Evolutionary conservation across 1,140 invertebrate genomes (phyloP), one percentile per base, ranked within the genome.

Genomic region (Potamilus streckersoni): DNA sequence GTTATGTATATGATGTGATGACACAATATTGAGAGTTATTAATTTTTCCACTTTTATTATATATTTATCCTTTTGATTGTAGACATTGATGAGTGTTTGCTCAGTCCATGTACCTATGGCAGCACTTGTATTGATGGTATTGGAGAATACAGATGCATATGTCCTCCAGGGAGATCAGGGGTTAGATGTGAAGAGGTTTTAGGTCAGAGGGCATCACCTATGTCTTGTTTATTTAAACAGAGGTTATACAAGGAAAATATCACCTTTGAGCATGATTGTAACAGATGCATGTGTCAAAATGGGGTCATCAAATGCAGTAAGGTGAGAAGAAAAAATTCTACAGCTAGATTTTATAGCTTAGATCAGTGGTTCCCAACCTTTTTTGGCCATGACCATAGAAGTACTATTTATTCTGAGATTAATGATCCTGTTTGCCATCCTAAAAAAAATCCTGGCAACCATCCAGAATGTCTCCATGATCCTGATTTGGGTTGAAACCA

Each of bases 231-330:
- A 19, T 93, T 92, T 91, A 90, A 92, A 72, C 91, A 92, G 1
- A 90, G 92, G 65, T 91, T 91, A 59, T 91, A 92, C 79, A 88
- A 91, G 17, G 91, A 92, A 82, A 93, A 93, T 83, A 92, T 92
- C 62, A 92, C 92, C 19, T 93, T 92, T 90, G 90, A 93, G 58
- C 92, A 94, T 79, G 93, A 94, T 62, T 97, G 96, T 90, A 97
- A 97, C 89, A 92, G 93, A 2, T 97, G 95, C 87, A 92, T 93
- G 64, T 97, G 96, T 85, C 90, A 92, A 17, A 93, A 93, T 71
- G 93, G 94, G 15, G 92, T 93, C 65, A 93, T 94, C 19, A 92
- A 92, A 23, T 97, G 96, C 90, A 96, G 95, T 67, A 93, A 94
- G 84, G 93, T 97, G 79, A 81, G 57, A 27, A 49, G n/a, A 23